Conservation (phyloP, 2,113 vertebrate genomes). For the Rhinolophus sinicus region DNA sequence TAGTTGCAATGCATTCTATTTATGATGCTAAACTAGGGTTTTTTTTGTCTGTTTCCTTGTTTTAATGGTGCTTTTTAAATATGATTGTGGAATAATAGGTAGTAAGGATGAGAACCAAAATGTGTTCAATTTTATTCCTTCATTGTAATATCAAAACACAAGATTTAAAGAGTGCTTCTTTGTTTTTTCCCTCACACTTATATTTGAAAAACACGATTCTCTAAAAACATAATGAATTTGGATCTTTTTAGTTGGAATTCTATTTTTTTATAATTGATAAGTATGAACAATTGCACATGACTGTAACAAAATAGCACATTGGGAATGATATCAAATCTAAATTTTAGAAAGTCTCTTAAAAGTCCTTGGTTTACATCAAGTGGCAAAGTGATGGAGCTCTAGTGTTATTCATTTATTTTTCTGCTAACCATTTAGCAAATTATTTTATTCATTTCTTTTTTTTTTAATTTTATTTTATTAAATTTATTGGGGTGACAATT, state of each 20-base stretch:
- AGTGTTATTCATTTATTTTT: neutral
- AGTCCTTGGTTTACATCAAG: neutral
- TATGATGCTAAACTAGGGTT: neutral
- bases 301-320: neutral
- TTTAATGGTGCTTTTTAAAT: neutral
- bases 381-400: neutral
- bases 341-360: neutral
- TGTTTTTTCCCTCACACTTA: neutral
- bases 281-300: neutral
- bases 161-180: neutral
- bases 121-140: neutral
- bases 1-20: neutral
- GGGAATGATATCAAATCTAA: neutral
- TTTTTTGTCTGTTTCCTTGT: conserved; percentile 6
- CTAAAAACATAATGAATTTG: neutral
- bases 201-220: neutral
- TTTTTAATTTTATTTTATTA: conserved; percentile 35
- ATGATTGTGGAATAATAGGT: neutral
- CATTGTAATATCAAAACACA: neutral
- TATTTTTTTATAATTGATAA: neutral
- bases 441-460: neutral
- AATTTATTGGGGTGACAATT: too few relatives aligned
- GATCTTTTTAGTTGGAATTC: neutral
- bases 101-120: neutral
- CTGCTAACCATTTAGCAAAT: neutral